phyloP scores from a whole-genome alignment of 2,888 invertebrate genomes.

The Eudemis profundana region DNA sequence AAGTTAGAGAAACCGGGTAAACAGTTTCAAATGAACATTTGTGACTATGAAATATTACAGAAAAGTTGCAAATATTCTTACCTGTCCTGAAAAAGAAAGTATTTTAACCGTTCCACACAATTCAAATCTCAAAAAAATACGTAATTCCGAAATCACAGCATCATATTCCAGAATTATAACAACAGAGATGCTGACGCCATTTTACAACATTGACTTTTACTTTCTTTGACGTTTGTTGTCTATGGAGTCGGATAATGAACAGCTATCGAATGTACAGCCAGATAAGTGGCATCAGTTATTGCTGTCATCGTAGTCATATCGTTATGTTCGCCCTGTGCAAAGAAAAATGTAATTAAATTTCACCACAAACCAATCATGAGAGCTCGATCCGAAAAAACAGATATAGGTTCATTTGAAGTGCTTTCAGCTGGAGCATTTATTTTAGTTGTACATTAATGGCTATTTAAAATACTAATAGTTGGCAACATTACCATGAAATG shows the following conservation, averaged over 20 bases:
- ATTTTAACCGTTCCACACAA: constrained; percentile 2
- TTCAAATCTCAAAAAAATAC: background rate
- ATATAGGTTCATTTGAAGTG: too few species aligned
- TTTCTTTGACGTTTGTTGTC: constrained; percentile 11
- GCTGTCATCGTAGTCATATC: too few species aligned
- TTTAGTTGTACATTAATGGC: too few species aligned
- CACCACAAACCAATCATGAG: too few species aligned
- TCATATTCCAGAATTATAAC: constrained; percentile 8
- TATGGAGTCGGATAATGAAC: constrained; percentile 3
- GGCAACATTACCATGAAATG: too few species aligned
- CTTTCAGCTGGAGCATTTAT: too few species aligned
- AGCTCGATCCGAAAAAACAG: too few species aligned
- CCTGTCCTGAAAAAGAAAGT: constrained; percentile 33
- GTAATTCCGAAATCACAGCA: constrained; percentile 24
- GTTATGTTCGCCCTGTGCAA: too few species aligned
- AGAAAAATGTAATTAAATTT: too few species aligned
- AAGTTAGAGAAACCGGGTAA: constrained; percentile 1
- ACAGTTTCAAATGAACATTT: background rate
- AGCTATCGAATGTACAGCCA: too few species aligned
- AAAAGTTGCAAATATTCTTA: constrained; percentile 2
- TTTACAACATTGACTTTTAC: constrained; percentile 26
- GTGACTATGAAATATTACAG: background rate
- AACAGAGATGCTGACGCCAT: constrained; percentile 35
- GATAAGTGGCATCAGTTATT: too few species aligned
- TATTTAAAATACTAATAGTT: too few species aligned